phyloP scores from a whole-genome alignment of 2,113 vertebrate genomes.

The Microtus ochrogaster region DNA sequence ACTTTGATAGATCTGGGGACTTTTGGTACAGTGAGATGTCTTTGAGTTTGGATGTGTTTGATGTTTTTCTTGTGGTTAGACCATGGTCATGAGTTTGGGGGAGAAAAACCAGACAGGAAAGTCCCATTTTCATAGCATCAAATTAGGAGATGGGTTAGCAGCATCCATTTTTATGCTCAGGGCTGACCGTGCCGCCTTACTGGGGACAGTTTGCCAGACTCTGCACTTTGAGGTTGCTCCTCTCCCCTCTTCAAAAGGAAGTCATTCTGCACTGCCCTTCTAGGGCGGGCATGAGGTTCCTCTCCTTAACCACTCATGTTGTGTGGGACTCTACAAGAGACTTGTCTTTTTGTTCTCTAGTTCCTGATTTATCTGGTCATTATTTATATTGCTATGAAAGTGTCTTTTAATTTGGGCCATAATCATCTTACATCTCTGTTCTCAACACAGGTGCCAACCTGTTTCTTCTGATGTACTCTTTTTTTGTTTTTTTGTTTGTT shows the following conservation, averaged over 20 bases:
- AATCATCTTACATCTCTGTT: background rate
- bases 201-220: background rate
- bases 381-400: background rate
- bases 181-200: background rate
- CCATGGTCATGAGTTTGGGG: background rate
- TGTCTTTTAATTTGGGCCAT: background rate
- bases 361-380: background rate
- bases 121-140: background rate
- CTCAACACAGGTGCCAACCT: background rate
- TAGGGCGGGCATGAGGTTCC: background rate
- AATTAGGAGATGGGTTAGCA: background rate
- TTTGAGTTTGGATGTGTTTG: background rate
- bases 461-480: conserved; percentile 3
- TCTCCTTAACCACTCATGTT: background rate
- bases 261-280: background rate
- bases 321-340: background rate
- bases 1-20: background rate
- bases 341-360: background rate
- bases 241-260: background rate
- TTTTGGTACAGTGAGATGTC: background rate
- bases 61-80: conserved; percentile 6
- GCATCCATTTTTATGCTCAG: background rate
- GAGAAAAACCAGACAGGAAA: background rate
- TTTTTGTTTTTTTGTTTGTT: too few relatives aligned
- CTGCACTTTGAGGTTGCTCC: background rate